Conservation (phyloP, 2,113 vertebrate species). For the Myiagra hebetior region DNA sequence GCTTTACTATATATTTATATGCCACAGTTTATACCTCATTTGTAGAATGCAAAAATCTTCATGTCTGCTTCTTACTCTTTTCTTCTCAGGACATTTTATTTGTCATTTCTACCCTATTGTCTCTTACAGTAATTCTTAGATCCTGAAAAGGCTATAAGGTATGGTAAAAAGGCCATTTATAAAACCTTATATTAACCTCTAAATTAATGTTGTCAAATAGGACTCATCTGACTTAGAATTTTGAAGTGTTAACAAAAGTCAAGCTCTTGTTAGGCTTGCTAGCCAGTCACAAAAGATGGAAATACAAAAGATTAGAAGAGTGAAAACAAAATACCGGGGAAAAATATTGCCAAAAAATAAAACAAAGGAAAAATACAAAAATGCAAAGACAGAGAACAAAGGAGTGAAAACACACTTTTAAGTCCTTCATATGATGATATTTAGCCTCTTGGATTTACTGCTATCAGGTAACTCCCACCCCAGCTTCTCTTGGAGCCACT, state of each 20-base stretch:
- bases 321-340: neutral
- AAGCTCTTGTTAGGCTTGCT: fast-evolving
- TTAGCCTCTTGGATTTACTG: neutral
- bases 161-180: neutral
- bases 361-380: neutral
- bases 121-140: neutral
- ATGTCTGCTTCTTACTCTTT: neutral
- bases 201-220: neutral
- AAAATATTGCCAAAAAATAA: no score
- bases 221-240: neutral
- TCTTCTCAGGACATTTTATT: neutral
- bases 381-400: fast-evolving
- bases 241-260: neutral
- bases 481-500: neutral
- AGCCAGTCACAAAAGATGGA: neutral
- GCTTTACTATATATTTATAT: neutral
- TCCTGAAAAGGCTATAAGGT: fast-evolving
- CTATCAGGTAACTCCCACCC: neutral
- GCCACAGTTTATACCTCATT: neutral
- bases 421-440: neutral
- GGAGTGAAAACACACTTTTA: neutral
- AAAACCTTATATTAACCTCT: neutral
- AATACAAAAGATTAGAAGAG: neutral
- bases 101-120: neutral
- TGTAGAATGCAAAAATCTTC: neutral